Evolutionary conservation across 2,888 invertebrate species (phyloP), one percentile per base, ranked within the genome.

Genomic region (Dilophus febrilis): DNA sequence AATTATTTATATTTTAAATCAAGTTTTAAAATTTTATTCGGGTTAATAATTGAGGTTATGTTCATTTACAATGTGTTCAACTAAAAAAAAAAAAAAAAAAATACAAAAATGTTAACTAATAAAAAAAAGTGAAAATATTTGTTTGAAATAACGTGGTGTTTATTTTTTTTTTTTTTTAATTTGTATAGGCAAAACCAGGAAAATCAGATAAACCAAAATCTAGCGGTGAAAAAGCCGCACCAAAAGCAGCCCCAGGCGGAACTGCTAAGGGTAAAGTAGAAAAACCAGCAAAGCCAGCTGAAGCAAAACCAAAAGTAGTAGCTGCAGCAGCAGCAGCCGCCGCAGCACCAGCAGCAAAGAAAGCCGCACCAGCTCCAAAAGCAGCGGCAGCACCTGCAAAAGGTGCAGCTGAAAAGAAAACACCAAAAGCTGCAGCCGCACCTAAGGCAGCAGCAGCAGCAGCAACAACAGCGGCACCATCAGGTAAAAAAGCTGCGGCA

Each of bases 151-250:
- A 35, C 17, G 31, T 18, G 11, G 32, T 40, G 38, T 11, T 30
- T 36, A 11, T 40, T 43, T 37, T 8, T 31, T 35, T 38, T 40
- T 41, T 35, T 3, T n/a, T 26, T 3, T 35, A 14, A n/a, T n/a
- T n/a, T n/a, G n/a, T 42, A 40, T 45, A 61, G 61, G 57, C 60
- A 48, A 62, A 62, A 50, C 51, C 56, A 49, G 57, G 55, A 45
- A 61, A 61, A 49, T 41, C 40, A 46, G 39, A 33, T 13, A 56
- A 48, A 38, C 35, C 58, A 31, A n/a, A n/a, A n/a, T n/a, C n/a
- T n/a, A n/a, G n/a, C n/a, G 57, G 58, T 31, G 49, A 48, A n/a
- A n/a, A n/a, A n/a, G n/a, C n/a, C n/a, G n/a, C n/a, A n/a, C n/a
- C n/a, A n/a, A n/a, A n/a, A n/a, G n/a, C n/a, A n/a, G n/a, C n/a